phyloP scores from a whole-genome alignment of 2,797 vertebrate genomes.

The Amniataba percoides region DNA sequence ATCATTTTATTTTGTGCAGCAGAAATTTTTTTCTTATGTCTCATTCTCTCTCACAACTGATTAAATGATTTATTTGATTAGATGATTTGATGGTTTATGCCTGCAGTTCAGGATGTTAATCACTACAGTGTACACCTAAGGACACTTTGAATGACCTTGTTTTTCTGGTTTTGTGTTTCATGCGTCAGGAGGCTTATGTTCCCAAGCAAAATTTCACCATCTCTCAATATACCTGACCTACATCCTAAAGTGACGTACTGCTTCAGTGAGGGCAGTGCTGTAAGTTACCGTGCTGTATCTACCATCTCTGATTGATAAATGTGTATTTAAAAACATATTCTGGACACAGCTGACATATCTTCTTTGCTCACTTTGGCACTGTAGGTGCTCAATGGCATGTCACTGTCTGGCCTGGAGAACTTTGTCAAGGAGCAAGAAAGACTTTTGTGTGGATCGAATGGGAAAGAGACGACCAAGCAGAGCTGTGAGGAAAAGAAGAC shows the following conservation, averaged over 20 bases:
- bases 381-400: conserved; percentile 88
- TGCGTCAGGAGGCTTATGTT: conserved; percentile 90
- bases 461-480: conserved; percentile 56
- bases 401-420: conserved; percentile 87
- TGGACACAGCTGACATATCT: not conserved
- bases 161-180: conserved; percentile 26
- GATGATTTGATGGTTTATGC: not conserved
- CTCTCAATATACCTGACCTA: conserved; percentile 85
- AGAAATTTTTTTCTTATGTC: not conserved
- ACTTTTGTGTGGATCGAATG: conserved; percentile 75
- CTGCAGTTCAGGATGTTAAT: not conserved
- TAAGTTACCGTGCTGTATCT: conserved; percentile 75
- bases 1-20: not conserved
- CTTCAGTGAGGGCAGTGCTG: conserved; percentile 86
- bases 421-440: conserved; percentile 91
- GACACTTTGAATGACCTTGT: not conserved
- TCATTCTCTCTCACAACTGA: not conserved
- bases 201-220: conserved; percentile 90
- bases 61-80: not conserved
- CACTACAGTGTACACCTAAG: too few relatives aligned
- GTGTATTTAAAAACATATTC: not conserved
- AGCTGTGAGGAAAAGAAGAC: conserved; percentile 51
- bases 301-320: not conserved
- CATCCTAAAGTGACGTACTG: conserved; percentile 91
- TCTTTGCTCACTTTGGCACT: conserved; percentile 11